These are phyloP conservation scores for Aldabrachelys gigantea DNA, from an alignment of 2,113 vertebrate genomes.

Conservation along the genomic window DNA sequence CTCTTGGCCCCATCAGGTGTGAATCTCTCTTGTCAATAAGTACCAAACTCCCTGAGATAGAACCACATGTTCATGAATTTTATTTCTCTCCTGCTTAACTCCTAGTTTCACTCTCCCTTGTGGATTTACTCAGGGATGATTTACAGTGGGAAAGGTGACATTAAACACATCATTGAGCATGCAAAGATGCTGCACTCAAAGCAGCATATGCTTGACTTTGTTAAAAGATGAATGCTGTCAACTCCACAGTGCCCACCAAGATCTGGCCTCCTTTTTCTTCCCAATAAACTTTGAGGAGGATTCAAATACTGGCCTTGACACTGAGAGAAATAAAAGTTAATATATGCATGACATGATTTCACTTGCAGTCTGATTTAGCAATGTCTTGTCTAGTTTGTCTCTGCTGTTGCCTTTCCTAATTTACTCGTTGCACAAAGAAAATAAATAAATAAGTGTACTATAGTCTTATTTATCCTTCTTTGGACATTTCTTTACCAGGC, in stretches of 20 bases:
- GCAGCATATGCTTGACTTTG: conserved; percentile 77
- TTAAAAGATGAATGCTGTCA: conserved; percentile 78
- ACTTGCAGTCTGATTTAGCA: conserved; percentile 78
- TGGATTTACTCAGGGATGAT: conserved; percentile 78
- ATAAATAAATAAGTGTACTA: conserved; percentile 83
- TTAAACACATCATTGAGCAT: conserved; percentile 82
- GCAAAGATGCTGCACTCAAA: conserved; percentile 80
- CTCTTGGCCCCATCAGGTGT: conserved; percentile 74
- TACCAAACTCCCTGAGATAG: conserved; percentile 74
- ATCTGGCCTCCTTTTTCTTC: conserved; percentile 65
- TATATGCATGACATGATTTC: conserved; percentile 70
- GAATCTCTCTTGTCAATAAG: conserved; percentile 76
- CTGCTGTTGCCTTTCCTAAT: conserved; percentile 77
- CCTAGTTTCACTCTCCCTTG: conserved; percentile 77
- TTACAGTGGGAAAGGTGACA: conserved; percentile 82
- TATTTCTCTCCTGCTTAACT: conserved; percentile 76
- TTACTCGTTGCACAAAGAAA: conserved; percentile 80
- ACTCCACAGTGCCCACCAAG: conserved; percentile 69
- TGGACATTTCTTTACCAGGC: conserved; percentile 86
- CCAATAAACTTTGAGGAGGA: conserved; percentile 69
- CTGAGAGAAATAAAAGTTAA: conserved; percentile 74
- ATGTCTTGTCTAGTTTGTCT: conserved; percentile 76
- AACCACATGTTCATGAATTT: conserved; percentile 78
- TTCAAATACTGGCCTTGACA: conserved; percentile 65
- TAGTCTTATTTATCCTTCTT: conserved; percentile 86